Evolutionary conservation across 2,888 invertebrate species (phyloP).

Genomic region (Cryptus armator): DNA sequence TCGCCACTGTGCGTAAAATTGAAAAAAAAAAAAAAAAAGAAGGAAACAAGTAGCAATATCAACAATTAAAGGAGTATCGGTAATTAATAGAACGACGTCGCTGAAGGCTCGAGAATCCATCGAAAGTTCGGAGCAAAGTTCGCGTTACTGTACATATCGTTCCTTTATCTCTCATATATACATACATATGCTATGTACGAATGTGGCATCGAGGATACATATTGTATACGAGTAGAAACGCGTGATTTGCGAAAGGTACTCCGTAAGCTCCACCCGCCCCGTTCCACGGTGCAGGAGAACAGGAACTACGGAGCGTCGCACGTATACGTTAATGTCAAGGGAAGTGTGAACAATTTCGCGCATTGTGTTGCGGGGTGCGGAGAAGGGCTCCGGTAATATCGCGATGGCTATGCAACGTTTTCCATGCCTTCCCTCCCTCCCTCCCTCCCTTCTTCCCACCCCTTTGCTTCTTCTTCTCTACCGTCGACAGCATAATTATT

Average conservation of each 20-base stretch:
- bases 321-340: conserved; percentile 79
- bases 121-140: conserved; percentile 37
- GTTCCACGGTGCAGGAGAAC: conserved; percentile 24
- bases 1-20: no score
- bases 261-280: background rate
- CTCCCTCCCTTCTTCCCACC: no score
- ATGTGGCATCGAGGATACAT: background rate
- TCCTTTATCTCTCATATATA: background rate
- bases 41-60: no score
- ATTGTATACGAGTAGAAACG: conserved; percentile 36
- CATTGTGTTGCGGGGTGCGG: conserved; percentile 77
- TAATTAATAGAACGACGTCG: no score
- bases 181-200: background rate
- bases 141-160: conserved; percentile 15
- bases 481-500: conserved; percentile 83
- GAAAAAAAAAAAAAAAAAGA: no score
- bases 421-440: background rate
- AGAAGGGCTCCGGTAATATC: conserved; percentile 60
- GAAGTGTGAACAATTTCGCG: conserved; percentile 85
- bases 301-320: conserved; percentile 78
- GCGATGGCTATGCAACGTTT: conserved; percentile 55
- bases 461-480: conserved; percentile 2
- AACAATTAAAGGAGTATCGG: no score
- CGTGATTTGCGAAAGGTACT: conserved; percentile 48
- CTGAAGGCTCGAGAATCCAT: background rate